Evolutionary conservation across 1,140 invertebrate species (phyloP).

Genomic region (Drosophila lacertosa): DNA sequence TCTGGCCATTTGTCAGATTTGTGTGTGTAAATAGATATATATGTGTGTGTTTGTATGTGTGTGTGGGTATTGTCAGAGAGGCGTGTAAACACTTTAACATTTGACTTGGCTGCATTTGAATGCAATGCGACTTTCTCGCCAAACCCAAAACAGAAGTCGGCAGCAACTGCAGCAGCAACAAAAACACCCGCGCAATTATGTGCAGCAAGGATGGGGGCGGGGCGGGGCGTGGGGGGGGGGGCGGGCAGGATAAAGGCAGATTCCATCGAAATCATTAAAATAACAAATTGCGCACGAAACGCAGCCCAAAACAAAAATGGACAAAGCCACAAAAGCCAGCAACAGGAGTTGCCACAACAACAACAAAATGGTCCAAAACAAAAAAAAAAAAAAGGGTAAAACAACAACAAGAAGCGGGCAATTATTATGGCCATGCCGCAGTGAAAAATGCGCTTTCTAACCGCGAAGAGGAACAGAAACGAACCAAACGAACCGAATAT

Average conservation of each 20-base stretch:
- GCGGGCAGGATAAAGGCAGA: constrained; percentile 36
- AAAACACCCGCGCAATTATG: constrained; percentile 44
- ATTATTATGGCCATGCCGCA: constrained; percentile 4
- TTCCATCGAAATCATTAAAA: constrained; percentile 82
- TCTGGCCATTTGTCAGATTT: constrained; percentile 70
- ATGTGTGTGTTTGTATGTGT: constrained; percentile 14
- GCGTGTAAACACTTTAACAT: constrained; percentile 54
- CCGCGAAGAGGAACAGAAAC: constrained; percentile 1
- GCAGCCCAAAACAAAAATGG: constrained; percentile 61
- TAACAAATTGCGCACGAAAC: constrained; percentile 80
- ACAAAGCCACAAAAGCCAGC: constrained; percentile 49
- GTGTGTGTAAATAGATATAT: constrained; percentile 19
- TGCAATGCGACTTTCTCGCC: constrained; percentile 49
- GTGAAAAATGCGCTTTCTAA: constrained; percentile 49
- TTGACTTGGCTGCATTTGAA: constrained; percentile 47
- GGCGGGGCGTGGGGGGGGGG: background rate
- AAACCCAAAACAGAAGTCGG: constrained; percentile 40
- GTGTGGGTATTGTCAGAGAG: constrained; percentile 36
- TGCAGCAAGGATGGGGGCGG: background rate
- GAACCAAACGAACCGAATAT: constrained; percentile 39
- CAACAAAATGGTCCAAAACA: constrained; percentile 73
- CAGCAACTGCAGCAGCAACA: constrained; percentile 22
- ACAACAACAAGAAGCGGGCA: constrained; percentile 48
- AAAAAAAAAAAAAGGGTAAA: constrained; percentile 73
- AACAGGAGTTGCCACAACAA: constrained; percentile 26